Percentiles rank a stretch among this genome's conserved stretches.
These are phyloP conservation scores for Microcebus ravelobensis DNA, from an alignment of 2,113 vertebrate species.

Conservation along the genomic window DNA sequence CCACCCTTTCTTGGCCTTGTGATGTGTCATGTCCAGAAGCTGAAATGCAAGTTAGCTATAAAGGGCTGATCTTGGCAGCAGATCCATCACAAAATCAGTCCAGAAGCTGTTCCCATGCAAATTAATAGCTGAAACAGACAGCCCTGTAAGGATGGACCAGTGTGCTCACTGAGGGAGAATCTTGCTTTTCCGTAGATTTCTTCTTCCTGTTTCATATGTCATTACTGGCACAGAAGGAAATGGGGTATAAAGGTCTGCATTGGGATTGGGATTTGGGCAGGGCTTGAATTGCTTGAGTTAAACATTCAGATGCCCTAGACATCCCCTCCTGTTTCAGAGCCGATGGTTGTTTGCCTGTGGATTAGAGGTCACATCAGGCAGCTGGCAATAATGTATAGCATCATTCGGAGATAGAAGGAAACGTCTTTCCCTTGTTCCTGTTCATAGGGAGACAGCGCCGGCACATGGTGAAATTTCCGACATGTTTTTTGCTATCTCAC, in stretches of 20 bases:
- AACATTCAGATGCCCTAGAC: background rate
- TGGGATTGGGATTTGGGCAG: conserved; percentile 37
- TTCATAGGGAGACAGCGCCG: background rate
- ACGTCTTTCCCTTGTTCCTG: background rate
- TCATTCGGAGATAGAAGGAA: background rate
- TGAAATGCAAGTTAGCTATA: conserved; percentile 41
- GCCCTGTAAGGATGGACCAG: background rate
- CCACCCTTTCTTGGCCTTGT: background rate
- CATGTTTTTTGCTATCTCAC: background rate
- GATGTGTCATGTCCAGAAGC: background rate
- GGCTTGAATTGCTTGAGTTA: conserved; percentile 20
- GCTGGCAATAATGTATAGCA: background rate
- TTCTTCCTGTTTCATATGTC: conserved; percentile 53
- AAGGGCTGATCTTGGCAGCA: conserved; percentile 45
- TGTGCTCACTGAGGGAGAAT: background rate
- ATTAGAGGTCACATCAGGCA: background rate
- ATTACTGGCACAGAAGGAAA: conserved; percentile 49
- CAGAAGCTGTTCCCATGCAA: conserved; percentile 34
- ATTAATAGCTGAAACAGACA: conserved; percentile 29
- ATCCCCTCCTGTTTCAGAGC: background rate
- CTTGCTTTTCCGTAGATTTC: conserved; percentile 16
- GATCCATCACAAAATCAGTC: background rate
- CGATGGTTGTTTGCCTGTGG: background rate
- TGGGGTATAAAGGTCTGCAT: background rate
- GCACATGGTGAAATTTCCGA: background rate